phyloP scores from a whole-genome alignment of 1,140 invertebrate species.

The Drosophila dunni region DNA sequence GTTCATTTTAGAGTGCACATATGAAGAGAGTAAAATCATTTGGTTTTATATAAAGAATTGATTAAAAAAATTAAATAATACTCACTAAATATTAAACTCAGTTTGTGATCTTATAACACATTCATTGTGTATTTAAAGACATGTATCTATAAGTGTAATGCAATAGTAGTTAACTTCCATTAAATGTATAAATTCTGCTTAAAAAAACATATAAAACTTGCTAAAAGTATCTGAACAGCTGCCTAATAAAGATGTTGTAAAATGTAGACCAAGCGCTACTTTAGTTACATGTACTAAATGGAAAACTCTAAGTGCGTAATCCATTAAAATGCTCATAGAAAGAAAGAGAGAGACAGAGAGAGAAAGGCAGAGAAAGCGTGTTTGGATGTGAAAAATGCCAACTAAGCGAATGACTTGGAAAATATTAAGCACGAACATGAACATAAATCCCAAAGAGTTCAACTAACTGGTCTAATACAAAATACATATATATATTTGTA shows the following conservation, averaged over 20 bases:
- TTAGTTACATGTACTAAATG: constrained; percentile 14
- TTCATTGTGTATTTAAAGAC: too few relatives aligned
- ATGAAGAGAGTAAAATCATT: too few relatives aligned
- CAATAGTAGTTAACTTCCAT: too few relatives aligned
- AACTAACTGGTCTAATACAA: constrained; percentile 19
- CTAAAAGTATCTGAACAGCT: background rate
- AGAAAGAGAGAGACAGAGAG: background rate
- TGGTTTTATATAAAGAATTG: too few relatives aligned
- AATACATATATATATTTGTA: background rate
- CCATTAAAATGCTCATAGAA: constrained; percentile 5
- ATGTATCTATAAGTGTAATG: too few relatives aligned
- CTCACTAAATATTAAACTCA: too few relatives aligned
- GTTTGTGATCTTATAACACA: too few relatives aligned
- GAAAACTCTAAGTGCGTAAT: constrained; percentile 28
- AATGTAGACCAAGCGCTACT: background rate
- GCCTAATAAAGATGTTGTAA: background rate
- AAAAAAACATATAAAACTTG: too few relatives aligned
- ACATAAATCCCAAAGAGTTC: constrained; percentile 43
- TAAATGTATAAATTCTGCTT: too few relatives aligned
- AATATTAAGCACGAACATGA: constrained; percentile 38
- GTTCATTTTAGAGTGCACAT: too few relatives aligned
- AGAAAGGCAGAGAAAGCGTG: background rate
- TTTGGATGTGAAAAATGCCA: constrained; percentile 3
- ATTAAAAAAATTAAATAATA: too few relatives aligned
- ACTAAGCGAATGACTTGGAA: constrained; percentile 26